Evolutionary conservation across 2,113 vertebrate genomes (phyloP).

Genomic region (Gobiocypris rarus): DNA sequence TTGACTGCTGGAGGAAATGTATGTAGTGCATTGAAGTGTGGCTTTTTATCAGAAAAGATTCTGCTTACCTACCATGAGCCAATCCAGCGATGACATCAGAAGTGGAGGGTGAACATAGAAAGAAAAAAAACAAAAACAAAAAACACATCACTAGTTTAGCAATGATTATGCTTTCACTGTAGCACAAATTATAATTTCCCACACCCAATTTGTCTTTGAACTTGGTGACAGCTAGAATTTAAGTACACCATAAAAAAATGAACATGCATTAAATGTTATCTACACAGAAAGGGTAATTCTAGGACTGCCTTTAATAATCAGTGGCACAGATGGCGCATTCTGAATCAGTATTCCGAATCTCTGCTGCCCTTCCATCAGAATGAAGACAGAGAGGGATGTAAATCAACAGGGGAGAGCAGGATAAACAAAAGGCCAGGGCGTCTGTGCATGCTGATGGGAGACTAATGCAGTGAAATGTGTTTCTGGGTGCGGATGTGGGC

Average conservation of each 20-base stretch:
- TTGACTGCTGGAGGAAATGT: background rate
- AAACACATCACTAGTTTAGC: background rate
- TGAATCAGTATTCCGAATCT: constrained; percentile 32
- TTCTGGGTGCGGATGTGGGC: background rate
- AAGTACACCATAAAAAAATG: background rate
- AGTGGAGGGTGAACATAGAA: constrained; percentile 42
- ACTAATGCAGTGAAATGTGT: background rate
- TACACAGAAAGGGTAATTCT: background rate
- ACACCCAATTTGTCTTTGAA: background rate
- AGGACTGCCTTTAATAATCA: constrained; percentile 13
- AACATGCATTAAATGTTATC: background rate
- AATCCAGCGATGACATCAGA: constrained; percentile 1
- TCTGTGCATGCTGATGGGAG: constrained; percentile 40
- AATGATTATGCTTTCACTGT: background rate
- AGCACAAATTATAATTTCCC: background rate
- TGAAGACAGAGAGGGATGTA: constrained; percentile 22
- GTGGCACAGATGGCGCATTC: constrained; percentile 4
- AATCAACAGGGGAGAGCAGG: constrained; percentile 34
- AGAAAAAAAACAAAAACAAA: background rate
- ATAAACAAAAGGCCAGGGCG: constrained; percentile 49
- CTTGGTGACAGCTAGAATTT: too few species aligned
- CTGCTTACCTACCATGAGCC: constrained; percentile 68
- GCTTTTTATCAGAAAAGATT: background rate
- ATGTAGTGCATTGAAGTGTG: background rate
- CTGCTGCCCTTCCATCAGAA: background rate